Evolutionary conservation across 2,113 vertebrate genomes (phyloP).

Genomic region (Forbesichthys papilliferus): DNA sequence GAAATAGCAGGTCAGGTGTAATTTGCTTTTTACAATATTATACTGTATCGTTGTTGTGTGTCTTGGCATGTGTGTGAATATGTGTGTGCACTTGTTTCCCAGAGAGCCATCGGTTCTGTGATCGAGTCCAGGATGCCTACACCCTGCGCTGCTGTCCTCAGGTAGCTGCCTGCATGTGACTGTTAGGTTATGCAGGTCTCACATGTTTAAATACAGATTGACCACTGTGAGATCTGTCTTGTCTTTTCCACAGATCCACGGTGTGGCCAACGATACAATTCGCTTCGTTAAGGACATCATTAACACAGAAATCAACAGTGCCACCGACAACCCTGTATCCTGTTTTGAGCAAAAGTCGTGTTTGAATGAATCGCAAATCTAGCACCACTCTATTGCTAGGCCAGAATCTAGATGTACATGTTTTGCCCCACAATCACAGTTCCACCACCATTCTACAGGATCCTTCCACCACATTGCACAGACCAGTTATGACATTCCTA

Average conservation of each 20-base stretch:
- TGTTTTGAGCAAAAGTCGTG: constrained; percentile 48
- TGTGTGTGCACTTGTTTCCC: constrained; percentile 32
- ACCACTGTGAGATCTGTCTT: neutral
- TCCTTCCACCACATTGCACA: neutral
- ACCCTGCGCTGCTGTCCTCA: constrained; percentile 98
- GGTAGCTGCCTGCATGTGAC: constrained; percentile 72
- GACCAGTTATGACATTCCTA: constrained; percentile 18
- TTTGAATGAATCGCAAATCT: too few relatives aligned
- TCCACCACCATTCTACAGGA: neutral
- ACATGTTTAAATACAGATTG: neutral
- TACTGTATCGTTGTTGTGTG: neutral
- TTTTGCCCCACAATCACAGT: neutral
- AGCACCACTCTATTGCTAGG: neutral
- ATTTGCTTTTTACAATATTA: too few relatives aligned
- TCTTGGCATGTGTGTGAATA: neutral
- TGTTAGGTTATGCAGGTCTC: neutral
- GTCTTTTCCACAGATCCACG: constrained; percentile 83
- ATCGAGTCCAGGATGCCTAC: constrained; percentile 94
- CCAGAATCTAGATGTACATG: neutral
- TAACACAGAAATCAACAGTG: constrained; percentile 94
- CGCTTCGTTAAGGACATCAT: constrained; percentile 93
- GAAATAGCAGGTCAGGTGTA: constrained; percentile 89
- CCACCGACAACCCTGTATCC: constrained; percentile 99
- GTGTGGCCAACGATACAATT: constrained; percentile 93
- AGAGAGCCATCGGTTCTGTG: constrained; percentile 98